phyloP scores from a whole-genome alignment of 2,113 vertebrate genomes.

The Dolichallabes microphthalmus region DNA sequence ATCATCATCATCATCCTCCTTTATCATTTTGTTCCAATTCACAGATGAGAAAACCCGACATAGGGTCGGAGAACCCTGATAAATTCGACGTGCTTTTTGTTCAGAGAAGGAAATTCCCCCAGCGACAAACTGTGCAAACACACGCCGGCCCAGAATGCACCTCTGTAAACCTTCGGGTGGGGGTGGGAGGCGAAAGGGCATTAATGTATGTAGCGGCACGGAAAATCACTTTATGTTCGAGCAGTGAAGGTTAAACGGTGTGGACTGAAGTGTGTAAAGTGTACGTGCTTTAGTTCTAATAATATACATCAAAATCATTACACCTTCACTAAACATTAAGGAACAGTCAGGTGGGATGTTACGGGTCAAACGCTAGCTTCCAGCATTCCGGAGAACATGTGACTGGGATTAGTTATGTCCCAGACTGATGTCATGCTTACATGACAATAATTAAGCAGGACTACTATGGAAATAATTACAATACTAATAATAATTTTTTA shows the following conservation, averaged over 20 bases:
- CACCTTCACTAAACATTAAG: background rate
- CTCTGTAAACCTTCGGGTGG: slow-evolving; percentile 15
- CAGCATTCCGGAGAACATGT: background rate
- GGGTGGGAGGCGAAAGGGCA: background rate
- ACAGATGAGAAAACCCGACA: slow-evolving; percentile 63
- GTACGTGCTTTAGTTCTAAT: background rate
- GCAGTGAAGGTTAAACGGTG: slow-evolving; percentile 7
- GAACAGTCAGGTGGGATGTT: background rate
- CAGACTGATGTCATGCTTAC: background rate
- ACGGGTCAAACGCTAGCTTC: background rate
- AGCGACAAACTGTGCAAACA: slow-evolving; percentile 63
- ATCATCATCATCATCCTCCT: background rate
- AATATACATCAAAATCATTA: background rate
- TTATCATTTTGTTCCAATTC: slow-evolving; percentile 49
- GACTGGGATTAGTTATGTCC: background rate
- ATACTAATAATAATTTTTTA: no score
- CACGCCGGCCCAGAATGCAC: slow-evolving; percentile 39
- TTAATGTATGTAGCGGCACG: background rate
- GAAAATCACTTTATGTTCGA: slow-evolving; percentile 3
- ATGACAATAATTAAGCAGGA: background rate
- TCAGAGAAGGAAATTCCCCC: slow-evolving; percentile 66
- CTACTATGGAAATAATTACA: no score
- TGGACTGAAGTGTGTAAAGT: background rate
- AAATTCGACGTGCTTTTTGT: slow-evolving; percentile 67
- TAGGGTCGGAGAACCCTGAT: slow-evolving; percentile 63